Percentiles rank a stretch among this genome's conserved stretches.
phyloP scores from a whole-genome alignment of 2,888 invertebrate genomes.

The Hirtodrosophila confusa region DNA sequence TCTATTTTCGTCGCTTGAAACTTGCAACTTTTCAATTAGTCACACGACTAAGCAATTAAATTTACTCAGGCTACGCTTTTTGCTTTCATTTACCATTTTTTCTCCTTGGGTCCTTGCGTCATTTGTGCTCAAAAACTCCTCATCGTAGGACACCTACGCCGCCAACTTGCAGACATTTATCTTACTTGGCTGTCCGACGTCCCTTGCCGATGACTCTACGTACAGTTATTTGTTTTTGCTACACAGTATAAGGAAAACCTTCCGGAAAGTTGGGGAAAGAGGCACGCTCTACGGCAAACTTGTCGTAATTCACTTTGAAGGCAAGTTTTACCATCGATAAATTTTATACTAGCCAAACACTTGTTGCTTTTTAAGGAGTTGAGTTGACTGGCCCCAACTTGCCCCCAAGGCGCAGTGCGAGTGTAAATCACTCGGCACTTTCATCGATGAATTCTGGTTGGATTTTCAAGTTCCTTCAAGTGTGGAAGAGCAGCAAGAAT shows the following conservation, averaged over 20 bases:
- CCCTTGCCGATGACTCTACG: slow-evolving; percentile 40
- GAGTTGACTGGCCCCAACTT: slow-evolving; percentile 18
- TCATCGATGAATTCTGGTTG: slow-evolving; percentile 8
- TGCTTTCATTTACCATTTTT: slow-evolving; percentile 23
- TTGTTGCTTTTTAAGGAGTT: slow-evolving; percentile 58
- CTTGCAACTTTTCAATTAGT: slow-evolving; percentile 75
- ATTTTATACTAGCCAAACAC: slow-evolving; percentile 65
- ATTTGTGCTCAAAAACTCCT: slow-evolving; percentile 12
- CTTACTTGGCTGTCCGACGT: slow-evolving; percentile 42
- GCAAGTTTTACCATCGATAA: slow-evolving; percentile 72
- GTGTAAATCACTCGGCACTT: slow-evolving; percentile 38
- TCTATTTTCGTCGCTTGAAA: slow-evolving; percentile 52
- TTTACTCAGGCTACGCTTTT: slow-evolving; percentile 38
- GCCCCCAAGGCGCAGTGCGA: slow-evolving; percentile 22
- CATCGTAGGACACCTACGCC: slow-evolving; percentile 16
- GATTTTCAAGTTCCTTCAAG: too few relatives aligned
- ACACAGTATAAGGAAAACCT: slow-evolving; percentile 34
- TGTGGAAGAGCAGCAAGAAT: too few relatives aligned
- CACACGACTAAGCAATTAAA: slow-evolving; percentile 75
- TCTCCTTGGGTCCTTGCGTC: slow-evolving; percentile 15
- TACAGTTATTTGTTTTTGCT: slow-evolving; percentile 43
- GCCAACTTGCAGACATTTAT: slow-evolving; percentile 65
- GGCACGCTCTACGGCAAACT: slow-evolving; percentile 49
- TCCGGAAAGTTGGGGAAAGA: slow-evolving; percentile 21
- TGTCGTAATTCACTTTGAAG: slow-evolving; percentile 74